These are phyloP conservation scores for Cataglyphis cursor DNA, from an alignment of 2,888 invertebrate species.

Conservation along the genomic window DNA sequence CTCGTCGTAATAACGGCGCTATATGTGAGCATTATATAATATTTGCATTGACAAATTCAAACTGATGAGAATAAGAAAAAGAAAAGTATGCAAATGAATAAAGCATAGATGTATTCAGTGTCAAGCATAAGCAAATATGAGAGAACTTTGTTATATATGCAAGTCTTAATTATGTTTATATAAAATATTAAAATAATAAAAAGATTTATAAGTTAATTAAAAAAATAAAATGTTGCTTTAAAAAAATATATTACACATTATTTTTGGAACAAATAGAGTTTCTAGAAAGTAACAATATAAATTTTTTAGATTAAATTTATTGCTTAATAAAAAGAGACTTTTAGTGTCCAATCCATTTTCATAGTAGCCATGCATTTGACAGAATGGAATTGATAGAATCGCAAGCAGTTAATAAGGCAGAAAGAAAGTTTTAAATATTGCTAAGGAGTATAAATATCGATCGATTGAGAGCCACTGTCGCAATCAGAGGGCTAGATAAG, in stretches of 20 bases:
- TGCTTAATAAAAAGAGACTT: not conserved
- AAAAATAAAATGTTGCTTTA: not conserved
- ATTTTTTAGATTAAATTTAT: not conserved
- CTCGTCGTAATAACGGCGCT: conserved; percentile 83
- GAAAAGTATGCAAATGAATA: not conserved
- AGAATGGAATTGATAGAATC: not conserved
- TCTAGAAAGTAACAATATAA: not conserved
- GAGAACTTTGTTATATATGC: not conserved
- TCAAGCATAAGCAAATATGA: not conserved
- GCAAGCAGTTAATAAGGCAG: not conserved
- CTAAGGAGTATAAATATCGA: not conserved
- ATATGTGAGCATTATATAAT: conserved; percentile 69
- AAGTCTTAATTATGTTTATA: not conserved
- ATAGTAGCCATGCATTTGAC: not conserved
- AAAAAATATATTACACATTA: not conserved
- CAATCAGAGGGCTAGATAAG: conserved; percentile 63
- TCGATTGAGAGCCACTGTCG: conserved; percentile 60
- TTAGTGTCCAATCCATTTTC: not conserved
- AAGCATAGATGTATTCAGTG: not conserved
- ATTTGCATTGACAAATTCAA: conserved; percentile 49
- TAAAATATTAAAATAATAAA: not conserved
- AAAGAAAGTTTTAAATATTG: not conserved
- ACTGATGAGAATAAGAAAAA: conserved; percentile 9
- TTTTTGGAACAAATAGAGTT: not conserved
- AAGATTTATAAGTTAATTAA: not conserved